phyloP scores from a whole-genome alignment of 2,797 vertebrate species.

The Tapera naevia region DNA sequence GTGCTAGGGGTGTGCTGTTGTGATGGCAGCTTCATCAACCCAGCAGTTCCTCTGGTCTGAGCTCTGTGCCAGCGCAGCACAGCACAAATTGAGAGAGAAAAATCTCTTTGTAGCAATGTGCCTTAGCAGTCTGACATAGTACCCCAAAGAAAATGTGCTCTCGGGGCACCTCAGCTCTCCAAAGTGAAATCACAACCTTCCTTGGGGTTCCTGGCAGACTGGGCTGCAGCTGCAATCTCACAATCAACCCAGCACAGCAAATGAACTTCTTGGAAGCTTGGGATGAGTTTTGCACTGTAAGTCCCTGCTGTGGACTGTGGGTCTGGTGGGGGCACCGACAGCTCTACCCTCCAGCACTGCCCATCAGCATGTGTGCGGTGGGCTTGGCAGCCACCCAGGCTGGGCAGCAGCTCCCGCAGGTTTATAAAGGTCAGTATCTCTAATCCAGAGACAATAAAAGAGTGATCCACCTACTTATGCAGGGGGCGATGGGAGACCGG shows the following conservation, averaged over 20 bases:
- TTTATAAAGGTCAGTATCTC: background rate
- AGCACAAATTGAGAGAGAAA: background rate
- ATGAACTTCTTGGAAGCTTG: background rate
- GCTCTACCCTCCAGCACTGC: fast-evolving
- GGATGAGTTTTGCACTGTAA: background rate
- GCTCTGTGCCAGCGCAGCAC: background rate
- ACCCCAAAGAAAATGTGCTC: background rate
- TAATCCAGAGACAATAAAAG: background rate
- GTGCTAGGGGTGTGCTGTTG: fast-evolving
- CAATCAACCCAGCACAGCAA: background rate
- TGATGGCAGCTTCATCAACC: background rate
- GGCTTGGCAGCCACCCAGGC: background rate
- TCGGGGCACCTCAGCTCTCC: background rate
- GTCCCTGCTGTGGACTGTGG: background rate
- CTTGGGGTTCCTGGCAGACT: too few species aligned
- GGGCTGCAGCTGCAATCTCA: background rate
- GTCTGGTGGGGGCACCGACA: background rate
- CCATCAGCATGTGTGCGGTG: fast-evolving
- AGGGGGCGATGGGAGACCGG: constrained; percentile 96
- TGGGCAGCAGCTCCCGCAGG: background rate
- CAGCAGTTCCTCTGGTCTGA: background rate
- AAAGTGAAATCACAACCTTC: background rate
- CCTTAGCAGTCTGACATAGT: background rate
- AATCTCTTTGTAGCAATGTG: fast-evolving
- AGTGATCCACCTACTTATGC: constrained; percentile 91